Evolutionary conservation across 2,113 vertebrate species (phyloP).

Genomic region (Dendropsophus ebraccatus): DNA sequence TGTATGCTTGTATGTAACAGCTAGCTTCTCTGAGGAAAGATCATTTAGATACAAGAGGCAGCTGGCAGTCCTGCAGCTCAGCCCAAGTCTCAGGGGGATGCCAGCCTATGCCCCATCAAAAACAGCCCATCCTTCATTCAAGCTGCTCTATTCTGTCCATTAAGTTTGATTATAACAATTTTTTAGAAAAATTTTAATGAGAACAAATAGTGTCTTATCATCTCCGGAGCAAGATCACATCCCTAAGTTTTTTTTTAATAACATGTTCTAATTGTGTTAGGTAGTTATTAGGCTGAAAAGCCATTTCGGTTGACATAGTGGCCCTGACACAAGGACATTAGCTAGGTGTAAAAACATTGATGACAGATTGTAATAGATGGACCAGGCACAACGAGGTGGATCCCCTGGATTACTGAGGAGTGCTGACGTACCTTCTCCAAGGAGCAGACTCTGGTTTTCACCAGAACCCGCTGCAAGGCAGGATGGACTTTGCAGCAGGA

Average conservation of each 20-base stretch:
- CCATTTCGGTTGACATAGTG: not conserved
- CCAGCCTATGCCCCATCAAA: not conserved
- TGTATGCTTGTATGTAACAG: not conserved
- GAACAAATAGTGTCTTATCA: not conserved
- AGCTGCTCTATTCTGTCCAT: not conserved
- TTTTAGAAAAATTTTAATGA: not conserved
- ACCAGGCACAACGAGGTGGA: no score
- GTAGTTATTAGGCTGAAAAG: not conserved
- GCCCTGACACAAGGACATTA: not conserved
- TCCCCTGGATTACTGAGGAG: no score
- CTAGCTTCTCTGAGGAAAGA: not conserved
- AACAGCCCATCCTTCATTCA: not conserved
- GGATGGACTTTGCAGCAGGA: no score
- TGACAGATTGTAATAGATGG: no score
- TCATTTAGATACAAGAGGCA: not conserved
- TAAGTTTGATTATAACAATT: not conserved
- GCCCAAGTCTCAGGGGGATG: not conserved
- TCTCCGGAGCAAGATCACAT: not conserved
- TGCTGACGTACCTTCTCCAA: no score
- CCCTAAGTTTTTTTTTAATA: not conserved
- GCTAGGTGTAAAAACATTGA: no score
- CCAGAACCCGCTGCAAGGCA: no score
- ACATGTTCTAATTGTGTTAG: not conserved
- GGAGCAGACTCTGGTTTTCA: no score
- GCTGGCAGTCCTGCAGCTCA: not conserved